These are phyloP conservation scores for Pardalotus punctatus DNA, from an alignment of 2,113 vertebrate genomes.

Conservation along the genomic window DNA sequence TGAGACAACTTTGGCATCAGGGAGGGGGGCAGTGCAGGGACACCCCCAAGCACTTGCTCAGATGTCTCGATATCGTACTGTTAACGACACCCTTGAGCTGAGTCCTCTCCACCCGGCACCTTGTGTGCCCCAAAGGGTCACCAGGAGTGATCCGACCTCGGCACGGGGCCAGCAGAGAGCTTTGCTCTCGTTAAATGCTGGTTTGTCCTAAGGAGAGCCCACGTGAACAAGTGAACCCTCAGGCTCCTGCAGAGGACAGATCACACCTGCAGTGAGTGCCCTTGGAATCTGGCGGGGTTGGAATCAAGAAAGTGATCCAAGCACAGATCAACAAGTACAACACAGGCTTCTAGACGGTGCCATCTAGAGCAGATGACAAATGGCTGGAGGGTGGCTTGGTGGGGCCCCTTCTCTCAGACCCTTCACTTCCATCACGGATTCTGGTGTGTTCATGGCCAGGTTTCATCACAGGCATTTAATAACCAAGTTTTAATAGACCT, in stretches of 20 bases:
- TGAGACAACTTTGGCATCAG: not conserved
- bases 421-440: not conserved
- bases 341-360: not conserved
- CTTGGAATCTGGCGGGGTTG: accelerated
- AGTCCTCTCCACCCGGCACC: not conserved
- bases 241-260: not conserved
- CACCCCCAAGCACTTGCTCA: accelerated
- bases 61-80: accelerated
- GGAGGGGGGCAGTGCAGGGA: too few relatives aligned
- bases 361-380: not conserved
- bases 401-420: not conserved
- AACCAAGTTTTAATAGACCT: not conserved
- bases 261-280: not conserved
- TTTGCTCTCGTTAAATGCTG: not conserved
- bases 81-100: not conserved
- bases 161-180: not conserved
- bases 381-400: not conserved
- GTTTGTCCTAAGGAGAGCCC: not conserved
- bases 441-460: not conserved
- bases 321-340: not conserved
- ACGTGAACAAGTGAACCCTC: accelerated
- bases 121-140: not conserved
- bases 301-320: not conserved
- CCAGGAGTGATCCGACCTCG: not conserved
- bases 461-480: not conserved